A percentile compares a stretch with the other conserved stretches of the same genome.
Evolutionary conservation across 1,140 invertebrate genomes (phyloP).

Genomic region (Heliconius melpomene): DNA sequence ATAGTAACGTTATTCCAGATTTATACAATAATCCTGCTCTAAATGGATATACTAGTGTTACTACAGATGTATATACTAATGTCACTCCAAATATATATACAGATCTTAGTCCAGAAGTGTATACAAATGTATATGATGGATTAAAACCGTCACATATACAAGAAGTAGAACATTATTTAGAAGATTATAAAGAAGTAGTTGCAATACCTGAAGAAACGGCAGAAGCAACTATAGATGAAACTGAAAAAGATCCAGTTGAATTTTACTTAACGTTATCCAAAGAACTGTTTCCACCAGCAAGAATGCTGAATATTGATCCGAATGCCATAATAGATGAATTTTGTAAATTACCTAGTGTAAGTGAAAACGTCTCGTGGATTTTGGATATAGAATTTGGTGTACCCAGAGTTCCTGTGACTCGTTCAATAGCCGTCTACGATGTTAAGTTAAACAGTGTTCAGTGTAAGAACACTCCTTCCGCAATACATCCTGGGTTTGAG

Average conservation of each 20-base stretch:
- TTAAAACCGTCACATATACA: slow-evolving; percentile 21
- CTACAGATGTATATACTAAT: background rate
- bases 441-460: slow-evolving; percentile 57
- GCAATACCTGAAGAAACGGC: slow-evolving; percentile 1
- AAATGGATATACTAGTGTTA: background rate
- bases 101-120: slow-evolving; percentile 25
- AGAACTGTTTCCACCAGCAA: slow-evolving; percentile 56
- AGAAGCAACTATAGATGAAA: slow-evolving; percentile 18
- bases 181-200: slow-evolving; percentile 18
- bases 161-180: slow-evolving; percentile 14
- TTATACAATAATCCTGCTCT: slow-evolving; percentile 27
- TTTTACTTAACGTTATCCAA: slow-evolving; percentile 56
- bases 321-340: slow-evolving; percentile 68
- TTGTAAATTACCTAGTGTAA: slow-evolving; percentile 53
- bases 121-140: slow-evolving; percentile 27
- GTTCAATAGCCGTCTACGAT: slow-evolving; percentile 57
- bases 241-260: slow-evolving; percentile 48
- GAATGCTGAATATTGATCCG: slow-evolving; percentile 52
- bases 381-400: slow-evolving; percentile 67
- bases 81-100: slow-evolving; percentile 4
- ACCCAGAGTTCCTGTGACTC: slow-evolving; percentile 47
- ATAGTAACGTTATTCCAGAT: background rate
- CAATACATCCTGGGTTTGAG: slow-evolving; percentile 63
- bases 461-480: slow-evolving; percentile 55
- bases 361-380: slow-evolving; percentile 54